A percentile compares a stretch with the other conserved stretches of the same genome.
Evolutionary conservation across 1,140 invertebrate genomes (phyloP).

Genomic region (Drosophila trapezifrons): DNA sequence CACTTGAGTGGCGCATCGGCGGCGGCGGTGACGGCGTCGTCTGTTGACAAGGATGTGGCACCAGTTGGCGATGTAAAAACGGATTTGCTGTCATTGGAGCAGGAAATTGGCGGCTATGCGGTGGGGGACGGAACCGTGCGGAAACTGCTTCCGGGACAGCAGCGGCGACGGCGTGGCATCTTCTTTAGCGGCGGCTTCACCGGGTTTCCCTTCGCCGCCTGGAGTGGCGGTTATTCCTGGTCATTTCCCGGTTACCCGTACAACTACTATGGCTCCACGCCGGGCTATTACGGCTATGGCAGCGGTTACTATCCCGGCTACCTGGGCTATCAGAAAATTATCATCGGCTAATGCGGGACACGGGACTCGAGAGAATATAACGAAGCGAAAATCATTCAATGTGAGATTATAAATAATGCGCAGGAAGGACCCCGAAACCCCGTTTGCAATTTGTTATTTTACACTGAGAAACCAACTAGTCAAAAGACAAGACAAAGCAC

Average conservation of each 20-base stretch:
- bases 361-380: not conserved
- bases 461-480: not conserved
- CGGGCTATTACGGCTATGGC: constrained; percentile 53
- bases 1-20: constrained; percentile 57
- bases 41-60: constrained; percentile 79
- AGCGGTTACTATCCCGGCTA: constrained; percentile 63
- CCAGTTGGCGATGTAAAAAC: constrained; percentile 76
- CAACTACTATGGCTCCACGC: constrained; percentile 34
- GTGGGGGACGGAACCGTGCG: constrained; percentile 2
- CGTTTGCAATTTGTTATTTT: constrained; percentile 42
- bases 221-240: constrained; percentile 49
- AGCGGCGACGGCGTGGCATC: constrained; percentile 54
- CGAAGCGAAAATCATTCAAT: constrained; percentile 48
- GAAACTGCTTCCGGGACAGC: constrained; percentile 7
- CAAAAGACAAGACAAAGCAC: too few species aligned
- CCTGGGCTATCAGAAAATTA: constrained; percentile 70
- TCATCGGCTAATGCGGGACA: constrained; percentile 53
- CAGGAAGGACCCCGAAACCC: constrained; percentile 29
- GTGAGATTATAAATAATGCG: constrained; percentile 79
- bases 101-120: constrained; percentile 76
- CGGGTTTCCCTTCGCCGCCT: constrained; percentile 34
- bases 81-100: constrained; percentile 78
- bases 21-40: constrained; percentile 37
- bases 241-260: constrained; percentile 32
- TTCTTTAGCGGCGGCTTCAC: constrained; percentile 48